Base-by-base conservation (phyloP, 1,140 invertebrate species). In the Trichonephila inaurata region DNA sequence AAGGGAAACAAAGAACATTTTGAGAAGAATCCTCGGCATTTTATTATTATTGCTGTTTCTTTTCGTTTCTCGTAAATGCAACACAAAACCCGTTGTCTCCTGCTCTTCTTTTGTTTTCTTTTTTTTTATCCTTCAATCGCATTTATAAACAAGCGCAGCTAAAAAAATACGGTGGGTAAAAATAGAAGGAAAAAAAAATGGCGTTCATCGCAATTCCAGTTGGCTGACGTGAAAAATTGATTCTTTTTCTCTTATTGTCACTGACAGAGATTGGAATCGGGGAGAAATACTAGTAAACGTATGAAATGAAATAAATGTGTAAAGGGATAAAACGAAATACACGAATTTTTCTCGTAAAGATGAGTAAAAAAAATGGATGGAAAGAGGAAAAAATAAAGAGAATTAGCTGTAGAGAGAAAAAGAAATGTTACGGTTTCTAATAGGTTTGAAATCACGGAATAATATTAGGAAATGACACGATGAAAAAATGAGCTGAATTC, bases 161-260 rank as follows among this genome's bases (percentile, higher is more conserved):
- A 88, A 88, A 88, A 88, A 87, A n/a, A 77, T n/a, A 66, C 12
- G 18, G 14, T 44, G 77, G 33, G 24, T 33, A 28, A 44, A 64
- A 64, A 44, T 7, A 33, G 33, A 51, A 19, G 28, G 33, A 66
- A 40, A 44, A 88, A 88, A 64, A 88, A 64, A 51, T 51, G 16
- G 24, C 18, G 72, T 77, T 77, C 86, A 72, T 77, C 69, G 66
- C 64, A 89, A 61, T 72, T 69, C 58, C 44, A 72, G 33, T 28
- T 24, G 69, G 24, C 88, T 77, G 88, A 72, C 64, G 66, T 89
- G 88, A 89, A 89, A 89, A 89, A 89, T 89, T 89, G 88, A 89
- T 89, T 89, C 69, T 58, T 77, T 89, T 89, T 77, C 69, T 89
- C 40, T 69, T 77, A 69, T 77, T 89, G 88, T 89, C 88, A 89